Evolutionary conservation across 2,113 vertebrate species (phyloP), one percentile per base, ranked within the genome.

Genomic region (Catharus minimus): DNA sequence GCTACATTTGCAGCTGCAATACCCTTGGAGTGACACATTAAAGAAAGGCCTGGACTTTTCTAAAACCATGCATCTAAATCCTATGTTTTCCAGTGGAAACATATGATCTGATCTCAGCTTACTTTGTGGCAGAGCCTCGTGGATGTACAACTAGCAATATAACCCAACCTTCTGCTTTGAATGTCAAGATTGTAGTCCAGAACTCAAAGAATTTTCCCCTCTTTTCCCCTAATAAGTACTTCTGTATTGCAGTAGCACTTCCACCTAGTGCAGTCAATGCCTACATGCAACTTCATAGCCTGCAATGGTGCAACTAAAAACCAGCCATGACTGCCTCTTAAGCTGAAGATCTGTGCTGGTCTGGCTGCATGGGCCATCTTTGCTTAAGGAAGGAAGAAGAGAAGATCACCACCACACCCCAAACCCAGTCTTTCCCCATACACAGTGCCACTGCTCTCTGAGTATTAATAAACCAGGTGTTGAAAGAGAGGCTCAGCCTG

Each of bases 391-490:
- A 90, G 56, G 61, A 76, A 73, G 64, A 77, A 22, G 26, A 92
- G 57, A 33, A 44, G 33, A 71, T 36, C 24, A 77, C 28, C 87
- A 85, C 89, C 94, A 89, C 84, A 72, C 81, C 89, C 81, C 78
- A 89, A 66, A 23, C 14, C 22, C 67, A 47, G 10, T 60, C 87
- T 94, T 94, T 89, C 91, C 66, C 92, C 94, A 92, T 52, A 21
- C 30, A 33, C 20, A 39, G 26, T 41, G 38, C 58, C 55, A 52
- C 74, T 46, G 52, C 77, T 87, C 46, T 66, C 61, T 39, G 81
- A 89, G 78, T 68, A 32, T 90, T 96, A 95, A 95, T 95, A 94
- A 95, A 91, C 77, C 46, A 60, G 47, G 89, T 92, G 91, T 90
- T 95, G 93, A 95, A 95, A 96, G 88, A 27, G 2, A 47, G 55